phyloP scores from a whole-genome alignment of 1,140 invertebrate species.

The Dryas iulia region DNA sequence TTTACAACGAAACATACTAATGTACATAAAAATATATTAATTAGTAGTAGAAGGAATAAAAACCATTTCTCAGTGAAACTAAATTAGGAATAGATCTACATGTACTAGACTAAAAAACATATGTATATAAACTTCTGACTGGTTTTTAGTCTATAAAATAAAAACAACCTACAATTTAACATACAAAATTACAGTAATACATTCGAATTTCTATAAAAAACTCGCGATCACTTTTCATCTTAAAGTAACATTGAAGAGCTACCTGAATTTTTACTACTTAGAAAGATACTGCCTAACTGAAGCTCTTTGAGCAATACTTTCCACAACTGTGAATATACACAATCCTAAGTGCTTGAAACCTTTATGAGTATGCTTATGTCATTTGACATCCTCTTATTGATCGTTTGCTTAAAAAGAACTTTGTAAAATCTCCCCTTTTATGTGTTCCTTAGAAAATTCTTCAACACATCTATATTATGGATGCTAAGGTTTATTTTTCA shows the following conservation, averaged over 20 bases:
- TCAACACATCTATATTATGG: conserved; percentile 13
- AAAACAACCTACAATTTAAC: background rate
- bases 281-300: background rate
- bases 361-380: conserved; percentile 45
- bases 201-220: background rate
- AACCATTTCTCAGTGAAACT: too few species aligned
- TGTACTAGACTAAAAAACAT: too few species aligned
- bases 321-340: conserved; percentile 32
- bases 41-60: too few species aligned
- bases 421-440: conserved; percentile 40
- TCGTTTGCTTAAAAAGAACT: conserved; percentile 49
- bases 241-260: background rate
- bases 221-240: background rate
- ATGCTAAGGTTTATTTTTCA: conserved; percentile 36
- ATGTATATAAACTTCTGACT: too few species aligned
- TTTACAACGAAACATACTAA: too few species aligned
- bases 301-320: conserved; percentile 20
- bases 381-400: conserved; percentile 52
- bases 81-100: too few species aligned
- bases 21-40: too few species aligned
- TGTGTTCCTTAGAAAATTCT: conserved; percentile 24
- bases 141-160: too few species aligned
- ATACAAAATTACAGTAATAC: background rate
- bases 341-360: conserved; percentile 42
- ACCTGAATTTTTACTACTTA: conserved; percentile 12